Percentiles rank a stretch among this genome's conserved stretches.
Conservation (phyloP, 2,797 vertebrate species). For the Syncerus caffer region DNA sequence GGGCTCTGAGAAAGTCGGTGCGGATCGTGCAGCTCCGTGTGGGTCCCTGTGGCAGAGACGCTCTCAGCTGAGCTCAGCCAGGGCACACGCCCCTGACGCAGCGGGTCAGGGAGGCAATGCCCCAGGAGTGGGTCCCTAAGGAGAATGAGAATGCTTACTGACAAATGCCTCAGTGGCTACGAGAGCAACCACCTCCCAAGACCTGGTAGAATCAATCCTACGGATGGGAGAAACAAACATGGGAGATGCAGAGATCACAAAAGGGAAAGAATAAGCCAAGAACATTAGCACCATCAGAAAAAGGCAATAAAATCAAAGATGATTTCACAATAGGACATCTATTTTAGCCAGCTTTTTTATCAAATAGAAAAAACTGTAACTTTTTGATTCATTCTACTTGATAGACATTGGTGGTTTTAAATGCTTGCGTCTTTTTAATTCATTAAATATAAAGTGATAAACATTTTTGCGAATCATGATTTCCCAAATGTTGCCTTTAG, state of each 20-base stretch:
- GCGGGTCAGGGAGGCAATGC: accelerated
- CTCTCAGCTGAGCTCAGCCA: not conserved
- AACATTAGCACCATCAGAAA: not conserved
- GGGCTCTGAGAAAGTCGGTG: not conserved
- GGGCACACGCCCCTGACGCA: accelerated
- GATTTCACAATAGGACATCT: not conserved
- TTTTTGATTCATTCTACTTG: not conserved
- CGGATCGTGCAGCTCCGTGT: accelerated
- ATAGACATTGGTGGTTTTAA: not conserved
- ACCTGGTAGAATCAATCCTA: too few relatives aligned
- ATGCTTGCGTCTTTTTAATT: not conserved
- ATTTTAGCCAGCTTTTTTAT: not conserved
- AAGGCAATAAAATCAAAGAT: not conserved
- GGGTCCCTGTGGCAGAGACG: not conserved
- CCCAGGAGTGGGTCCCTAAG: not conserved
- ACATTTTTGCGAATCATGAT: not conserved
- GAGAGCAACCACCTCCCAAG: not conserved
- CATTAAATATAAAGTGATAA: not conserved
- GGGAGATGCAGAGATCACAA: too few relatives aligned
- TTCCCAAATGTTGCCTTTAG: not conserved
- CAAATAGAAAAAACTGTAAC: not conserved
- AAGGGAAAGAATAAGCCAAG: too few relatives aligned
- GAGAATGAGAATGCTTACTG: not conserved
- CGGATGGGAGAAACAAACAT: not conserved
- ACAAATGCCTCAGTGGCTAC: not conserved